Conservation (phyloP, 1,140 invertebrate genomes). For the Melanaphis sacchari region DNA sequence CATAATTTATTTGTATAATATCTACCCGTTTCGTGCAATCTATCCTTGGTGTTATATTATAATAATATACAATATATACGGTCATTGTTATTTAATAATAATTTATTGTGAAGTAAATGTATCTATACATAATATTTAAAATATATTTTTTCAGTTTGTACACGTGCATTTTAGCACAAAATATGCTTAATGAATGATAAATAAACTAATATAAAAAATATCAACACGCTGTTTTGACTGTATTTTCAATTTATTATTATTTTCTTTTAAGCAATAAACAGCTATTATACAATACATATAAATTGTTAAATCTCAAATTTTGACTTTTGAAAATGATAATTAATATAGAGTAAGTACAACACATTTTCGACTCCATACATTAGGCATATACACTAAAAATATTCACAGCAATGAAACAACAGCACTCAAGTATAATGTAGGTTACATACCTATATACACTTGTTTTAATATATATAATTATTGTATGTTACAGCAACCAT, state of each 20-base stretch:
- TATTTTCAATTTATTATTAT: background rate
- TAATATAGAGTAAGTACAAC: background rate
- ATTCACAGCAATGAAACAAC: background rate
- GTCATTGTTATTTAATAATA: background rate
- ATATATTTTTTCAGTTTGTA: constrained; percentile 14
- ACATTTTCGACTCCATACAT: background rate
- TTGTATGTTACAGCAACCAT: background rate
- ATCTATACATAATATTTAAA: background rate
- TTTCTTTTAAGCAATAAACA: background rate
- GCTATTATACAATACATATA: background rate
- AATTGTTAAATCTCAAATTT: background rate
- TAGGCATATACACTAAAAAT: background rate
- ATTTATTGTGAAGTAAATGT: background rate
- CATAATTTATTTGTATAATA: background rate
- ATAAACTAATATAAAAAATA: constrained; percentile 29
- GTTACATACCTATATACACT: background rate
- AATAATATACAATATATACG: background rate
- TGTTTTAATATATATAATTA: background rate
- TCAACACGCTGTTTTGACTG: too few relatives aligned
- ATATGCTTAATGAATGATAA: constrained; percentile 39
- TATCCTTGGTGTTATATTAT: background rate
- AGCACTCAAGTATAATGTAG: background rate
- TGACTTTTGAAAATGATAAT: background rate
- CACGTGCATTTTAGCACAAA: constrained; percentile 29
- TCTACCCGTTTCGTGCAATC: constrained; percentile 15